Evolutionary conservation across 2,113 vertebrate species (phyloP), one percentile per base, ranked within the genome.

Genomic region (Galemys pyrenaicus): DNA sequence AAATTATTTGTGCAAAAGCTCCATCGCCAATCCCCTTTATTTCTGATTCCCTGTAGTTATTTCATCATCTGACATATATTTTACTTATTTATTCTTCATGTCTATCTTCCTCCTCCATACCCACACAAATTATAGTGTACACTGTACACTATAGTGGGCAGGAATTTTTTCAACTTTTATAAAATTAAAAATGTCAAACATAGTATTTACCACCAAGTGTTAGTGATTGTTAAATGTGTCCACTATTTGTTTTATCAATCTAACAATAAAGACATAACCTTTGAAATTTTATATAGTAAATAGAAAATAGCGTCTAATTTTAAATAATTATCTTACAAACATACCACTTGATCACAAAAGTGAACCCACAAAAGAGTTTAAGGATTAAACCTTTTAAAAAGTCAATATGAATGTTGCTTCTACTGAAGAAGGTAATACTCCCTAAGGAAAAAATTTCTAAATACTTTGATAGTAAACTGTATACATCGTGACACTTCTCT

Each of bases 1-100:
- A 73, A 86, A 78, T 87, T 92, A 56, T 46, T 92, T 90, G 24
- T 54, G 16, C 68, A 88, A 65, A 94, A 94, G 77, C 4, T 28
- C 9, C 19, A 39, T 24, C 19, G 35, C 19, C 60, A 6, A 60
- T 68, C 6, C 12, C 0, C 65, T 24, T 39, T 84, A 22, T 30
- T 89, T 6, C 39, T 64, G 22, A 80, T 73, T 87, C 15, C 11
- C 4, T 9, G 35, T 19, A 19, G 28, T 58, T 39, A 56, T 56
- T 58, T 82, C 46, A 60, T 78, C 32, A 54, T 82, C 68, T 58
- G 49, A 60, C 16, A 51, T 51, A 15, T 74, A 30, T 39, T 74
- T 78, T 46, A 44, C 20, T 88, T 49, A 39, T 60, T 83, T 56
- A n/a, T 84, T 56, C 86, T 56, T 92, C 60, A 54, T 41, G 22